Evolutionary conservation across 2,113 vertebrate genomes (phyloP).

Genomic region (Menura novaehollandiae): DNA sequence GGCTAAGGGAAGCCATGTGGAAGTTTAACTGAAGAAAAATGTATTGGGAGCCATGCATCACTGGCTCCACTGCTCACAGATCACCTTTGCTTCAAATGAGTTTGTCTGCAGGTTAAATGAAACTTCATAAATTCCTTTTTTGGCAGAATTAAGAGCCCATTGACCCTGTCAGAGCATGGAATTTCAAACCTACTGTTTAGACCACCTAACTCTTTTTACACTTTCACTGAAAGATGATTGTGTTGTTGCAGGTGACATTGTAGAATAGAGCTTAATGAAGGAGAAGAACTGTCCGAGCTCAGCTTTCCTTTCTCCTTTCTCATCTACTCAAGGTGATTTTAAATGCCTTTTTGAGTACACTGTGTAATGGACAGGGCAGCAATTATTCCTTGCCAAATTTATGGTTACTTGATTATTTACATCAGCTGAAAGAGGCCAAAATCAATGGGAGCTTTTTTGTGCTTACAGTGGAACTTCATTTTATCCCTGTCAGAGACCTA

Average conservation of each 20-base stretch:
- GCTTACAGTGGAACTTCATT: slow-evolving; percentile 28
- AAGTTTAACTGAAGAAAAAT: background rate
- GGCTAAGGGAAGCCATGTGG: background rate
- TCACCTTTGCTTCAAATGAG: background rate
- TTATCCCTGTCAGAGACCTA: slow-evolving; percentile 26
- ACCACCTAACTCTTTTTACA: background rate
- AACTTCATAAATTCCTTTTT: background rate
- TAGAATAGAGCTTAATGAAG: background rate
- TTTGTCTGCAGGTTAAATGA: background rate
- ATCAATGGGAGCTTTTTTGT: slow-evolving; percentile 37
- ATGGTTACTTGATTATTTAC: slow-evolving; percentile 54
- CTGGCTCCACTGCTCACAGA: background rate
- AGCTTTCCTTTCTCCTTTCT: background rate
- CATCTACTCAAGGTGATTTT: slow-evolving; percentile 44
- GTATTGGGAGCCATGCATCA: background rate
- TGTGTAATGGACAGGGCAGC: background rate
- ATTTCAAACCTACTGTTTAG: background rate
- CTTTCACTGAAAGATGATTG: background rate
- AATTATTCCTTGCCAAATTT: slow-evolving; percentile 49
- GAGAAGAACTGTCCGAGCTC: background rate
- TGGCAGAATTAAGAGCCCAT: background rate
- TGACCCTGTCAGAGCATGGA: background rate
- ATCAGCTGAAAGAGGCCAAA: slow-evolving; percentile 9
- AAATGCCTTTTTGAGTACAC: slow-evolving; percentile 34
- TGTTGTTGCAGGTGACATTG: background rate